phyloP scores from a whole-genome alignment of 2,113 vertebrate species.

The Eira barbara region DNA sequence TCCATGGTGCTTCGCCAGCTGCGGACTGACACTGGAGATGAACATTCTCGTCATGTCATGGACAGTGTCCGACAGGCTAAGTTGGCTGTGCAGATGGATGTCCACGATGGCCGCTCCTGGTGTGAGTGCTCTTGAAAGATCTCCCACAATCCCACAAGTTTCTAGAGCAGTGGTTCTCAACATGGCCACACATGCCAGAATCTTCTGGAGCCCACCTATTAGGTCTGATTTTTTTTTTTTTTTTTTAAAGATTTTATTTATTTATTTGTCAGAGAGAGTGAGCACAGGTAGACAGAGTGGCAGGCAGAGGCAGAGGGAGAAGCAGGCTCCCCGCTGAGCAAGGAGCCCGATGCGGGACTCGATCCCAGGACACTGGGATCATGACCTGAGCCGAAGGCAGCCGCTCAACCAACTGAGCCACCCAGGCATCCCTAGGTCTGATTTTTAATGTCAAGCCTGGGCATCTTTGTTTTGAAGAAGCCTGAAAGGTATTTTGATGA shows the following conservation, averaged over 20 bases:
- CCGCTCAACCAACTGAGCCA: no score
- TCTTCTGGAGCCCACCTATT: background rate
- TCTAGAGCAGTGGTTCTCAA: background rate
- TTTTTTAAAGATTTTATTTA: no score
- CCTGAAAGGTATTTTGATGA: background rate
- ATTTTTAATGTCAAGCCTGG: background rate
- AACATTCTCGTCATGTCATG: conserved; percentile 85
- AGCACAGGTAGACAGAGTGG: no score
- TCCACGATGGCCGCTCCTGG: conserved; percentile 92
- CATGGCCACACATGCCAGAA: background rate
- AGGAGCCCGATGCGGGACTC: no score
- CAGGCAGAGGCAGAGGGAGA: no score
- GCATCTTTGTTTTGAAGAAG: conserved; percentile 35
- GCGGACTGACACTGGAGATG: conserved; percentile 74
- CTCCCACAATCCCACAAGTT: background rate
- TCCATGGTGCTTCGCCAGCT: conserved; percentile 94
- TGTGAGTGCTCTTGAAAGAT: conserved; percentile 85
- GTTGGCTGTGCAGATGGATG: conserved; percentile 90
- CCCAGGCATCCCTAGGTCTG: no score
- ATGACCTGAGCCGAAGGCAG: no score
- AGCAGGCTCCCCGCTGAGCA: no score
- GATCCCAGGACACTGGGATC: no score
- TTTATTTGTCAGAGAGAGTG: no score
- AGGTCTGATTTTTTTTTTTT: background rate
- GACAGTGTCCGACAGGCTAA: conserved; percentile 91